A percentile compares a stretch with the other conserved stretches of the same genome.
Conservation (phyloP, 2,797 vertebrate genomes). For the Notolepis coatsorum region DNA sequence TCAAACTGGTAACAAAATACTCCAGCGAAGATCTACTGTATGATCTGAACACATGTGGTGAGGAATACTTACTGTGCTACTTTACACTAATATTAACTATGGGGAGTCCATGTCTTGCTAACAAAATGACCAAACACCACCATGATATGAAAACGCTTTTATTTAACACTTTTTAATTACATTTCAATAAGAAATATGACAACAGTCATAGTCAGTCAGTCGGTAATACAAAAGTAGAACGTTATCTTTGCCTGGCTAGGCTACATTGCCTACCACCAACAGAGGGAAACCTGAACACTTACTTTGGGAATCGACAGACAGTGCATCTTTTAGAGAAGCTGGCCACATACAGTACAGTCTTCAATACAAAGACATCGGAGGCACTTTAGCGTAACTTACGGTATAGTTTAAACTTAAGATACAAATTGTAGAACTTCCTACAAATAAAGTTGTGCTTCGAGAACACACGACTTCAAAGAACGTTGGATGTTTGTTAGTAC, state of each 20-base stretch:
- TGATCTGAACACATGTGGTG: too few relatives aligned
- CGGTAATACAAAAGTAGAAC: conserved; percentile 31
- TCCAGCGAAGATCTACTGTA: background rate
- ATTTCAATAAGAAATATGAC: conserved; percentile 27
- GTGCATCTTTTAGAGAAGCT: background rate
- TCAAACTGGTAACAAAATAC: background rate
- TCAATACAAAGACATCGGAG: conserved; percentile 48
- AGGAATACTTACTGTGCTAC: too few relatives aligned
- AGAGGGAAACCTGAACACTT: conserved; percentile 5
- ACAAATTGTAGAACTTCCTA: conserved; percentile 7
- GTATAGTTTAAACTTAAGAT: conserved; percentile 21
- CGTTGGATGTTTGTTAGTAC: too few relatives aligned
- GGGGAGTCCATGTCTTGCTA: too few relatives aligned
- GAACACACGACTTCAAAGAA: too few relatives aligned
- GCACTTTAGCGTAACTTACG: too few relatives aligned
- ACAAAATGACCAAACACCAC: background rate
- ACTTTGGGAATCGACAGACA: conserved; percentile 13
- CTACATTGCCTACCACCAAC: background rate
- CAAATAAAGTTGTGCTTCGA: too few relatives aligned
- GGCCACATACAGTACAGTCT: conserved; percentile 9
- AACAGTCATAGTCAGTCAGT: too few relatives aligned
- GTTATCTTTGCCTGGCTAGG: conserved; percentile 23
- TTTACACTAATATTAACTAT: too few relatives aligned
- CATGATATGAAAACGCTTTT: conserved; percentile 8
- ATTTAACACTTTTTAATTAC: conserved; percentile 34